Base-by-base conservation (phyloP, 2,113 vertebrate species). In the Thryonomys swinderianus region DNA sequence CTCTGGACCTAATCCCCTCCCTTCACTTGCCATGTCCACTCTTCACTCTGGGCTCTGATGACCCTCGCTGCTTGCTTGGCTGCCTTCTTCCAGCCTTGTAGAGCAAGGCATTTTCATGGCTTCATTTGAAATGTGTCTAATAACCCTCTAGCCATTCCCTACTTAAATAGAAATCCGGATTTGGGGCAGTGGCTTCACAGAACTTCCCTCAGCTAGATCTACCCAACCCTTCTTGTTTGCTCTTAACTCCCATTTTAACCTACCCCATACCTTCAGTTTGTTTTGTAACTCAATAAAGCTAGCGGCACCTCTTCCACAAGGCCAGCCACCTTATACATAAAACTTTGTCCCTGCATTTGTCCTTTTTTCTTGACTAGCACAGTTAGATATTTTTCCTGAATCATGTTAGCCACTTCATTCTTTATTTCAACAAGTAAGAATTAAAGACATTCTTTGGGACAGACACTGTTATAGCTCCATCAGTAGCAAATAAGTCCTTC, bases 211-310 rank as follows among this genome's bases (percentile, higher is more conserved):
- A 96, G 48, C 79, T 62, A 61, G 37, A 57, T 80, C 59, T 88
- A 86, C 95, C 74, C 62, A 95, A 45, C 25, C 55, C 67, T 96
- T 97, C 69, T 62, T 92, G 32, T 90, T 88, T 93, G 30, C 64
- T 86, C 62, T 79, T 55, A 21, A 57, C 45, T 81, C 79, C 61
- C 40, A 76, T 53, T 83, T 32, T 86, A 74, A 83, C 45, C 53
- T 21, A 93, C 45, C 55, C 57, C 34, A 45, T 37, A 78, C 85
- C 69, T 95, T 90, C 74, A 51, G 45, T 57, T 17, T 66, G 88
- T 92, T 69, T 83, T 90, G 57, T 79, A 51, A 37, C 51, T 92
- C 61, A 62, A 42, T 74, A 53, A 94, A 83, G 16, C 74, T 59
- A 84, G 16, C 59, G 23, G 30, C 92, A 85, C 20, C 48, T 18